Evolutionary conservation across 2,797 vertebrate genomes (phyloP).

Genomic region (Ceryle rudis): DNA sequence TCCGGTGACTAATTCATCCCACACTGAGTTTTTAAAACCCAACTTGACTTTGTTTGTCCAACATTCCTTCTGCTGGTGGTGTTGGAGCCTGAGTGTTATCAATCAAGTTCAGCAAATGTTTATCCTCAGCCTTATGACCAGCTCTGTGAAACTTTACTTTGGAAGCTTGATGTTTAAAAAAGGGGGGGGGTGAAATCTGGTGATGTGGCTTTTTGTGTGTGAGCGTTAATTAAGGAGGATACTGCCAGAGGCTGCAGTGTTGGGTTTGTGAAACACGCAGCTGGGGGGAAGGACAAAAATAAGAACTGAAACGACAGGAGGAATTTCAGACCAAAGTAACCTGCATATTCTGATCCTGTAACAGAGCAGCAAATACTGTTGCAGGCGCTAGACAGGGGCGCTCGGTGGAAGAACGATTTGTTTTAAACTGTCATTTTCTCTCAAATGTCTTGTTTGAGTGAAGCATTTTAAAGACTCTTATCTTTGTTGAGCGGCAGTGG

Average conservation of each 20-base stretch:
- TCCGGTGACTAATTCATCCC: conserved; percentile 40
- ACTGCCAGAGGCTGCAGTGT: background rate
- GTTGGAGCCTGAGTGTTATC: background rate
- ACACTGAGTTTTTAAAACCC: background rate
- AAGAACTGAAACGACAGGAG: background rate
- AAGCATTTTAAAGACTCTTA: background rate
- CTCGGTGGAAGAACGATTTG: background rate
- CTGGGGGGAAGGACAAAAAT: background rate
- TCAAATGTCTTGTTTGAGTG: background rate
- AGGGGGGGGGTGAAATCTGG: background rate
- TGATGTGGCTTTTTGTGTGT: background rate
- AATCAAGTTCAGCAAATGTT: conserved; percentile 39
- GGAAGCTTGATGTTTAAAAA: background rate
- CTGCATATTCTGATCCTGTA: background rate
- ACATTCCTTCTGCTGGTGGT: background rate
- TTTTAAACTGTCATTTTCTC: conserved; percentile 8
- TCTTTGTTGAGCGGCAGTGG: background rate
- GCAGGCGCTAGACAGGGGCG: background rate
- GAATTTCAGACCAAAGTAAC: background rate
- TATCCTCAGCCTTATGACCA: background rate
- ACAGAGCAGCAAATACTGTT: background rate
- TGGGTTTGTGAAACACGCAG: conserved; percentile 24
- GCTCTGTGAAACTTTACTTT: conserved; percentile 27
- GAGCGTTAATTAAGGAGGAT: background rate
- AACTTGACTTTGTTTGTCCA: conserved; percentile 14